Base-by-base conservation (phyloP, 2,113 vertebrate species). In the Nanorana parkeri region DNA sequence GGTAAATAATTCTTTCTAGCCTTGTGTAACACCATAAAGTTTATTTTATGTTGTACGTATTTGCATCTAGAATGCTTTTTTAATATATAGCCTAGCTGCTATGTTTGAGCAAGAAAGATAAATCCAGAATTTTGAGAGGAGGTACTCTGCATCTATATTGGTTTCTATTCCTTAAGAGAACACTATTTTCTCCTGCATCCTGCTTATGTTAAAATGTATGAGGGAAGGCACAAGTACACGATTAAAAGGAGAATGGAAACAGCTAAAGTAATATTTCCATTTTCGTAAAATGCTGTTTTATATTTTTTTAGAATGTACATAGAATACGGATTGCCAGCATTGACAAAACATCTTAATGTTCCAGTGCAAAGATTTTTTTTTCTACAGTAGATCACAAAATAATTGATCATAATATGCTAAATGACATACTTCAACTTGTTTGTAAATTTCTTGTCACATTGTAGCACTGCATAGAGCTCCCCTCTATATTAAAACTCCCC, bases 21-120 rank as follows among this genome's bases (percentile, higher is more conserved):
- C 58, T 60, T 58, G 72, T 68, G 60, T 83, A 83, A 68, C 64
- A 76, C 65, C 80, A 83, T 83, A 83, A 83, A 83, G 63, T 76
- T 68, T 83, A 83, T 83, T 68, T 83, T 83, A 83, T 83, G 72
- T 76, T 76, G 80, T 61, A 68, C 32, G 60, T 83, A 83, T 83
- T 83, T 83, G 80, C 80, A 83, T 83, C 71, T 83, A 83, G 80
- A 76, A 75, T 67, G 80, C 72, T 83, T 82, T 82, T 83, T 76
- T 68, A 58, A 82, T 76, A 82, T 82, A 82, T 82, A 41, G 72
- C 80, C 72, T 58, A 32, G 80, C 32, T 76, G 80, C 72, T 68
- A 58, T 75, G 80, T 76, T 82, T 82, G 71, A 76, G 72, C 47
- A 76, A 82, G 52, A 76, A 65, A 74, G 80, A 82, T 82, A 82